Percentiles rank a stretch among this genome's conserved stretches.
Evolutionary conservation across 2,797 vertebrate species (phyloP).

Genomic region (Sebastes hubbsi): DNA sequence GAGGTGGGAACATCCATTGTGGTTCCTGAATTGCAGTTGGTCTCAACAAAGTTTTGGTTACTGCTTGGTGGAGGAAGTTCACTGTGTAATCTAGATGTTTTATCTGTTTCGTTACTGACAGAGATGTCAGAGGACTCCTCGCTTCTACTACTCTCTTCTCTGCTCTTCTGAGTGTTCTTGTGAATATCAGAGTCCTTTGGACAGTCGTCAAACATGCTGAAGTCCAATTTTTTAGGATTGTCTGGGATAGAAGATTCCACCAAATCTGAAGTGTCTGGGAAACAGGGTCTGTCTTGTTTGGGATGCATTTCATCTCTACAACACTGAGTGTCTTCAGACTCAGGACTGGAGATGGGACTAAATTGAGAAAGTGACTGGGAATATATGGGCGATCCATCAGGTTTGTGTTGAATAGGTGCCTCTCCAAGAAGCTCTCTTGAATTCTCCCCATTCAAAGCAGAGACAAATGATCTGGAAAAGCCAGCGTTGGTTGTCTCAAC

Average conservation of each 20-base stretch:
- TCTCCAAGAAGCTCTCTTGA: slow-evolving; percentile 83
- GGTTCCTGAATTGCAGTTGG: slow-evolving; percentile 66
- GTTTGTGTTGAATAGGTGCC: slow-evolving; percentile 79
- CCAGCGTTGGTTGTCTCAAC: slow-evolving; percentile 69
- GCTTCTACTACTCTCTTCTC: slow-evolving; percentile 61
- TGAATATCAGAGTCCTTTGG: slow-evolving; percentile 82
- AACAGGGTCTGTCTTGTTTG: slow-evolving; percentile 84
- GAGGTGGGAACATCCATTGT: slow-evolving; percentile 68
- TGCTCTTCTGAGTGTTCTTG: slow-evolving; percentile 55
- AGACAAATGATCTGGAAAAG: slow-evolving; percentile 87
- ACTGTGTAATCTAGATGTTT: slow-evolving; percentile 69
- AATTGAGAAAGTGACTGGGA: slow-evolving; percentile 90
- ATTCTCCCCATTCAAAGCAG: slow-evolving; percentile 89
- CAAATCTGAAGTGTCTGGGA: slow-evolving; percentile 80
- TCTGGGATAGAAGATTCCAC: slow-evolving; percentile 81
- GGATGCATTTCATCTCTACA: slow-evolving; percentile 78
- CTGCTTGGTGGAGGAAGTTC: slow-evolving; percentile 69
- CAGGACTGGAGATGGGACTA: slow-evolving; percentile 93
- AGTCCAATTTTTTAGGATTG: slow-evolving; percentile 74
- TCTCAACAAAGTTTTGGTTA: slow-evolving; percentile 74
- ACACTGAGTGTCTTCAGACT: slow-evolving; percentile 84
- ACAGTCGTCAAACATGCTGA: slow-evolving; percentile 88
- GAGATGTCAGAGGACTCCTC: slow-evolving; percentile 61
- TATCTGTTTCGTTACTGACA: slow-evolving; percentile 73
- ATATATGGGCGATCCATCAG: slow-evolving; percentile 85